Evolutionary conservation across 2,888 invertebrate genomes (phyloP).

Genomic region (Apamea sordens): DNA sequence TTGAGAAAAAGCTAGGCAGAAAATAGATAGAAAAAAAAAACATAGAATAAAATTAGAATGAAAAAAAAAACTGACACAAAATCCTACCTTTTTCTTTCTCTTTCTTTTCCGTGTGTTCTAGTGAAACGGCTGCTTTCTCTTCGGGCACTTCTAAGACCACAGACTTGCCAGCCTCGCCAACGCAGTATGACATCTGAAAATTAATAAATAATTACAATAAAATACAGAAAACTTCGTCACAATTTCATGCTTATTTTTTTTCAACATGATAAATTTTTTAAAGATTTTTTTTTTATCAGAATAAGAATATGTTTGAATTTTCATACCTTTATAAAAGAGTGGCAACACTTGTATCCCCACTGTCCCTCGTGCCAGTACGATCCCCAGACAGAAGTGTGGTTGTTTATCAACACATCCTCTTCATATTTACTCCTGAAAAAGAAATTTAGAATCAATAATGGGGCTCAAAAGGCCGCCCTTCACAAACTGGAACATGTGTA

Average conservation of each 20-base stretch:
- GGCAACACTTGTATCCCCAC: slow-evolving; percentile 99
- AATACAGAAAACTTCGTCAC: neutral
- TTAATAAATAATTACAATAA: neutral
- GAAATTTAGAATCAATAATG: neutral
- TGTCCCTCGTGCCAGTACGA: slow-evolving; percentile 97
- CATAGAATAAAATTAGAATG: too few species aligned
- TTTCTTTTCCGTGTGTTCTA: slow-evolving; percentile 68
- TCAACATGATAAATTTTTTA: too few species aligned
- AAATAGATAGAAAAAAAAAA: too few species aligned
- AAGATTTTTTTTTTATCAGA: neutral
- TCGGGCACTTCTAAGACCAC: slow-evolving; percentile 81
- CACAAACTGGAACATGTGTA: neutral
- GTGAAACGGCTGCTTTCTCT: slow-evolving; percentile 52
- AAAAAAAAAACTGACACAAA: neutral
- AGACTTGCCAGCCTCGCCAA: slow-evolving; percentile 92
- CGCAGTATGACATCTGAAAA: slow-evolving; percentile 95
- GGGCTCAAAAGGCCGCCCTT: neutral
- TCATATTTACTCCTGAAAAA: slow-evolving; percentile 94
- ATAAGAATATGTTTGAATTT: neutral
- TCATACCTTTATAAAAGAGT: slow-evolving; percentile 94
- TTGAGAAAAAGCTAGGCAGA: neutral
- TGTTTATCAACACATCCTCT: slow-evolving; percentile 97
- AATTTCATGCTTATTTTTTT: neutral
- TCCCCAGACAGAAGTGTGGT: slow-evolving; percentile 98
- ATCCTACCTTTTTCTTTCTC: slow-evolving; percentile 73